Evolutionary conservation across 1,140 invertebrate species (phyloP), one percentile per base, ranked within the genome.

Genomic region (Zophobas atratus): DNA sequence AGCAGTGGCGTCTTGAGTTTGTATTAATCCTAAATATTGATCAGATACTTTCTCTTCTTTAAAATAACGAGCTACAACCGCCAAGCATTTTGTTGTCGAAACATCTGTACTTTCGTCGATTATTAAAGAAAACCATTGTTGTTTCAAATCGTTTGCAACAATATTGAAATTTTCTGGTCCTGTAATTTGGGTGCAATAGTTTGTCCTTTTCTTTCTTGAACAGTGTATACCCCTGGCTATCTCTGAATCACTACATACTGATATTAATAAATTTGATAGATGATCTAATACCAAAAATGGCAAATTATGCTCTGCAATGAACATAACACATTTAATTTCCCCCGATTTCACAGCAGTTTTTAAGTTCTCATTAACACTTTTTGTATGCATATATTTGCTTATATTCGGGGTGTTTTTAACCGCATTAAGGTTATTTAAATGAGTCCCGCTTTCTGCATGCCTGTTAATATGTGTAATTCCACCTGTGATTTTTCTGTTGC

Each of bases 31-130:
- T 53, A 53, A 53, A 20, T 6, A 20, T 6, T 6, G 2, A 53
- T 53, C 49, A 53, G 4, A 2, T 6, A 53, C 49, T 8, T 53
- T 20, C 2, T 53, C 20, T 4, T 2, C 49, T 20, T 8, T 53
- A 53, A 53, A 53, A 53, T 53, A 8, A 6, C 20, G 2, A 6
- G 6, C 49, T 6, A 6, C 8, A 46, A 53, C 49, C 2, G 49
- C 49, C 5, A 53, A 2, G 20, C 20, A 53, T 20, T 53, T 53
- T 3, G 2, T 53, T 53, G 20, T 53, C 4, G 20, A 6, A 53
- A 53, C 20, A 53, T 53, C 49, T 53, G 49, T 53, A 53, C 2
- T 8, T 53, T 53, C 49, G 20, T 53, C 49, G 4, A 53, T 2
- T 6, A 53, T 53, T n/a, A 53, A 53, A 8, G 49, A 20, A 53